Base-by-base conservation (phyloP, 2,888 invertebrate genomes). In the Hoplodrina ambigua region DNA sequence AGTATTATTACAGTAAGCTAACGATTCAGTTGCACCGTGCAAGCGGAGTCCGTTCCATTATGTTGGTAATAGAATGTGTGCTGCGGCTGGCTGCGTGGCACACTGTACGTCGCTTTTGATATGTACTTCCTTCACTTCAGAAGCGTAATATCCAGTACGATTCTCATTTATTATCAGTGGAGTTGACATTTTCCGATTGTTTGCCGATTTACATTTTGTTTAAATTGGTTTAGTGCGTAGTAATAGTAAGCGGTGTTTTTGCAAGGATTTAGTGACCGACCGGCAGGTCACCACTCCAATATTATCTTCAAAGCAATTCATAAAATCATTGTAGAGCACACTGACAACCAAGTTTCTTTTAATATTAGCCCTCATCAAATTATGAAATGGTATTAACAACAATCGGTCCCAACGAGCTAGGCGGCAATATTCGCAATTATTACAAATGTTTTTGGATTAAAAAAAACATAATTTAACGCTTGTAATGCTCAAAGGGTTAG, bases 51-150 rank as follows among this genome's bases (percentile, higher is more conserved):
- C 30, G 25, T 52, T 78, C 50, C 60, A 61, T 61, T 65, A 50
- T 19, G 78, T 61, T 37, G 41, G 62, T 52, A 79, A 73, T 61
- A 73, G 56, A 76, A 67, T 59, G 63, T 57, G 52, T 20, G 8
- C 68, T 19, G 73, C 19, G 49, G 59, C 11, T 4, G 19, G 37
- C 54, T 58, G 57, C 54, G 44, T 33, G 17, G 8, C 46, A 59
- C 68, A 52, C 69, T 37, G 30, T 37, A 56, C 77, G 55, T 46
- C 30, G 55, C 57, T 30, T 72, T 57, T 53, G 60, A 60, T 57
- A 73, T 49, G 57, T 37, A 19, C 53, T 50, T 33, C 15, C n/a
- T 59, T 25, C 41, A 19, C 53, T 60, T 19, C 49, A 75, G 11
- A 15, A 62, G 41, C 15, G 25, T 56, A 53, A 52, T 64, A 55